Conservation (phyloP, 1,140 invertebrate species). For the Drosophila kikkawai region DNA sequence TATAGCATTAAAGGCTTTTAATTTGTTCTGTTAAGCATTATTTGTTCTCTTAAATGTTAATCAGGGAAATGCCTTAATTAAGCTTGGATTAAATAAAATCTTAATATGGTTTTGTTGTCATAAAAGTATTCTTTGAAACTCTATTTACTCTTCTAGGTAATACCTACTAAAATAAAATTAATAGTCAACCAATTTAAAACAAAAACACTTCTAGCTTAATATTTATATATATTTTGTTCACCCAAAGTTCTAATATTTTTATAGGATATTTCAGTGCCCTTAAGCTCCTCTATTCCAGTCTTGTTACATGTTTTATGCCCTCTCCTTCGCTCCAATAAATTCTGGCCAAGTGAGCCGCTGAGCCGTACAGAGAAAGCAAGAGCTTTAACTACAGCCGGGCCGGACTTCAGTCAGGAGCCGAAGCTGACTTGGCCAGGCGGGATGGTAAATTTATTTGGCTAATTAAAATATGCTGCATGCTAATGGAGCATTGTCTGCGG, state of each 20-base stretch:
- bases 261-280: neutral
- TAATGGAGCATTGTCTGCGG: constrained; percentile 77
- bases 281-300: neutral
- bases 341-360: constrained; percentile 17
- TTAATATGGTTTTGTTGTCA: no score
- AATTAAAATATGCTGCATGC: constrained; percentile 82
- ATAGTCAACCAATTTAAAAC: no score
- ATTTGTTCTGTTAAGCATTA: neutral
- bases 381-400: constrained; percentile 48
- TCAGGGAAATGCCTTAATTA: neutral
- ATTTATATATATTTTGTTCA: no score
- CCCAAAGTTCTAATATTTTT: neutral
- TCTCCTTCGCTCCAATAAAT: constrained; percentile 59
- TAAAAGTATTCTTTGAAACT: neutral
- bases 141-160: neutral
- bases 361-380: neutral
- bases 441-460: constrained; percentile 79
- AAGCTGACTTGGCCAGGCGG: constrained; percentile 24
- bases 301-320: constrained; percentile 31
- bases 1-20: neutral
- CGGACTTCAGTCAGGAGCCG: neutral
- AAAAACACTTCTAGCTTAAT: no score
- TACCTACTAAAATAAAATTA: no score
- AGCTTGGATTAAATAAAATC: neutral
- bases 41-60: neutral